Percentiles rank a stretch among this genome's conserved stretches.
These are phyloP conservation scores for Aulostomus chinensis DNA, from an alignment of 2,797 vertebrate genomes.

Conservation along the genomic window DNA sequence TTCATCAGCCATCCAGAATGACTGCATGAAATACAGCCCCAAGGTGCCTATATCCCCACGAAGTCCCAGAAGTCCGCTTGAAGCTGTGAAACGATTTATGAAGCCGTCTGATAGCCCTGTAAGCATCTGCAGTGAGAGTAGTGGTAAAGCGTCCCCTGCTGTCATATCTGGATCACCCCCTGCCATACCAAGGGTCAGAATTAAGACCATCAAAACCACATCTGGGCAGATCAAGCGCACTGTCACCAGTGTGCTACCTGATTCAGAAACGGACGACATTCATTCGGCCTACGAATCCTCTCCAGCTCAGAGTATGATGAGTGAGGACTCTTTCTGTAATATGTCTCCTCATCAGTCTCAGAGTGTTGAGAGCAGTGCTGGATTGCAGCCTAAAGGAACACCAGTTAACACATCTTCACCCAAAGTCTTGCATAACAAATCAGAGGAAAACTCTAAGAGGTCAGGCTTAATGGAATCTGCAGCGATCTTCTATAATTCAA, in stretches of 20 bases:
- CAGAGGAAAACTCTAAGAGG: constrained; percentile 57
- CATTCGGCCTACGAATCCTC: constrained; percentile 88
- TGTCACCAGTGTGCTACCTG: constrained; percentile 91
- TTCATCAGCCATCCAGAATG: constrained; percentile 71
- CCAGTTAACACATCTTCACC: constrained; percentile 31
- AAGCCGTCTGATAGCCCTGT: constrained; percentile 92
- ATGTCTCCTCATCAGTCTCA: constrained; percentile 64
- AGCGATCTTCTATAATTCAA: constrained; percentile 61
- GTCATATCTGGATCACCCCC: constrained; percentile 88
- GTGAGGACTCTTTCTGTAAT: constrained; percentile 81
- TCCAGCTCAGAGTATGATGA: constrained; percentile 76
- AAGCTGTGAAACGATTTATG: constrained; percentile 83
- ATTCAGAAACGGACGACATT: constrained; percentile 88
- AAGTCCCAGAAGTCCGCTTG: constrained; percentile 92
- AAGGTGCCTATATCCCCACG: constrained; percentile 91
- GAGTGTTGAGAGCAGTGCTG: constrained; percentile 58
- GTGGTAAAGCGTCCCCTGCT: constrained; percentile 89
- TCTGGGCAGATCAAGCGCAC: constrained; percentile 95
- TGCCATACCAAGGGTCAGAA: constrained; percentile 95
- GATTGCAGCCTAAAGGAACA: constrained; percentile 50
- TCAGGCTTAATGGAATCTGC: constrained; percentile 35
- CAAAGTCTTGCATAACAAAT: constrained; percentile 61
- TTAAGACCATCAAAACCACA: constrained; percentile 97
- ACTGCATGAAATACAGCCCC: constrained; percentile 83
- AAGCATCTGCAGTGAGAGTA: constrained; percentile 93